phyloP scores from a whole-genome alignment of 2,113 vertebrate species.

The Syngnathoides biaculeatus region DNA sequence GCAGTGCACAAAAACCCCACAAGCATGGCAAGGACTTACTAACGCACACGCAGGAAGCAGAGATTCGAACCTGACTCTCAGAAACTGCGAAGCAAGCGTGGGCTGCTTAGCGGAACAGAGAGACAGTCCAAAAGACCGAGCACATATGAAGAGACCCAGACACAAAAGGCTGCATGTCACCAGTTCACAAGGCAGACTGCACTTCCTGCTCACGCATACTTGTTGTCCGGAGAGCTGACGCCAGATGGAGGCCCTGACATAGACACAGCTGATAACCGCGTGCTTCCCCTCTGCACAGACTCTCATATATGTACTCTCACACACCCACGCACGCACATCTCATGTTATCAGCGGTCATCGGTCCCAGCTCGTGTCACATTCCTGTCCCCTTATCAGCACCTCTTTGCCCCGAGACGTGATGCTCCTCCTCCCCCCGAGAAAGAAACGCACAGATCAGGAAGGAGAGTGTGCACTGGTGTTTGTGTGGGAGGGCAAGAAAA shows the following conservation, averaged over 20 bases:
- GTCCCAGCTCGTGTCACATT: conserved; percentile 59
- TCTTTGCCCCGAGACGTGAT: conserved; percentile 51
- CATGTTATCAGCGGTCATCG: conserved; percentile 60
- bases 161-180: conserved; percentile 54
- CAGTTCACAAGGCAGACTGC: conserved; percentile 60
- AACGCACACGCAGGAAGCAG: too few relatives aligned
- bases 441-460: conserved; percentile 19
- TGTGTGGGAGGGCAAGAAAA: conserved; percentile 12
- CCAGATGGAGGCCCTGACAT: conserved; percentile 67
- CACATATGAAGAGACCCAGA: conserved; percentile 8
- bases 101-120: too few relatives aligned
- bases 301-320: conserved; percentile 1
- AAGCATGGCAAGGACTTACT: too few relatives aligned
- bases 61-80: too few relatives aligned
- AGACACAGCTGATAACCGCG: conserved; percentile 63
- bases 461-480: conserved; percentile 11
- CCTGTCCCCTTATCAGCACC: conserved; percentile 65
- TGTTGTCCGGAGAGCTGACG: conserved; percentile 36
- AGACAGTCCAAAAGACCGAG: not conserved
- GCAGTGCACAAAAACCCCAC: too few relatives aligned
- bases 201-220: conserved; percentile 61
- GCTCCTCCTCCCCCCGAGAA: conserved; percentile 47
- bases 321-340: conserved; percentile 17
- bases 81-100: too few relatives aligned
- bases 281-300: conserved; percentile 43